Evolutionary conservation across 1,140 invertebrate genomes (phyloP).

Genomic region (Notospermus geniculatus): DNA sequence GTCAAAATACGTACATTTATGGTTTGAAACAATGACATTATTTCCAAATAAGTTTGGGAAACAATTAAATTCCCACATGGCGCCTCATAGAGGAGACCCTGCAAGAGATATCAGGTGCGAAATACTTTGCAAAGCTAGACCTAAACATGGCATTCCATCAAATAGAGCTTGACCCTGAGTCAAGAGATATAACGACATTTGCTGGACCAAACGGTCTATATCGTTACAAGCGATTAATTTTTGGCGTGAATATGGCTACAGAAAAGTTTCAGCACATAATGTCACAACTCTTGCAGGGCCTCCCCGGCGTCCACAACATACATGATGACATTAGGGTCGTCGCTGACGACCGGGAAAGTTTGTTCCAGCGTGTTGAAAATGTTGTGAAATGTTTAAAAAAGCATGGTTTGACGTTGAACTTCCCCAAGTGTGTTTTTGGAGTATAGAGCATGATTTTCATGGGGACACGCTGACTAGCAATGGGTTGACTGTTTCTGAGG

Average conservation of each 20-base stretch:
- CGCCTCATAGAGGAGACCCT: too few species aligned
- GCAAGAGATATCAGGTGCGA: constrained; percentile 27
- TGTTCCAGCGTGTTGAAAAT: not conserved
- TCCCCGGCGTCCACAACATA: not conserved
- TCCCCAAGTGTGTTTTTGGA: too few species aligned
- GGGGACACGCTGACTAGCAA: too few species aligned
- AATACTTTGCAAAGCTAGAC: constrained; percentile 27
- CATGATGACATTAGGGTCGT: constrained; percentile 3
- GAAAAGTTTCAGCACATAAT: constrained; percentile 4
- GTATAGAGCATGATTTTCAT: too few species aligned
- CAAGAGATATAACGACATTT: constrained; percentile 28
- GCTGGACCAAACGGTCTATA: constrained; percentile 23
- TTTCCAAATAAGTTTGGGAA: constrained; percentile 25
- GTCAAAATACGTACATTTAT: too few species aligned
- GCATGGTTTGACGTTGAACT: not conserved
- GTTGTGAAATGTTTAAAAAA: not conserved
- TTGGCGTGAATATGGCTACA: constrained; percentile 11
- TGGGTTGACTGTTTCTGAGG: too few species aligned
- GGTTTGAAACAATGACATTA: too few species aligned
- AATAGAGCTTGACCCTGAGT: constrained; percentile 20
- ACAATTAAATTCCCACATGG: too few species aligned
- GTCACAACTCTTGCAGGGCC: not conserved
- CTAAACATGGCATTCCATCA: constrained; percentile 33
- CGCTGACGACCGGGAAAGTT: not conserved
- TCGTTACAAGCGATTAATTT: constrained; percentile 15